Base-by-base conservation (phyloP, 2,797 vertebrate species). In the Furcifer pardalis region DNA sequence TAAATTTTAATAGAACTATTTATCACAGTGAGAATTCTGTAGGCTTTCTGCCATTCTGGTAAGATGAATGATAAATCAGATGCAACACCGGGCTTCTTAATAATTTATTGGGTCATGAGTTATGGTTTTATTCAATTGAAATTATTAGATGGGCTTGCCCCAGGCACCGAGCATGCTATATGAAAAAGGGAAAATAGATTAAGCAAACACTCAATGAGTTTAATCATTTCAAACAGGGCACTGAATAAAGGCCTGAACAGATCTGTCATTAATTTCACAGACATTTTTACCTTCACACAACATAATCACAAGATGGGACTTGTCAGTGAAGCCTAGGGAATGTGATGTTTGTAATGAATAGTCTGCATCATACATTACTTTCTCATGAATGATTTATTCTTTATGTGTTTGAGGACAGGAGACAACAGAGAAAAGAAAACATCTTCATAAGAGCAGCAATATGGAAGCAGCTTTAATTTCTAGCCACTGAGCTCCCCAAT, bases 41-140 rank as follows among this genome's bases (percentile, higher is more conserved):
- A 90, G 89, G 71, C 83, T 94, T 94, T 92, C 87, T 94, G 91
- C 87, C 93, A 94, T 86, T 90, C 23, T 87, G 84, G 88, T 89
- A 87, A 92, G 92, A 94, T 94, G 92, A 94, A 95, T 94, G 94
- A 96, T 94, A 91, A 94, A 93, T 94, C 90, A 91, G 88, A 95
- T 92, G 84, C 81, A 92, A 91, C 13, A 4, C 78, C 86, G 85
- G 74, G 79, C 84, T 94, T 89, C 87, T 96, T 96, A 96, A 96
- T 94, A 95, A 96, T 96, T 97, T 96, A 94, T 95, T 96, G 90
- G 95, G 92, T 96, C 95, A 93, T 96, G 95, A 96, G 94, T 96
- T 96, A 96, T 95, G 93, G 93, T 95, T 95, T 95, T 94, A 92
- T 94, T 94, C 94, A 94, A 95, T 92, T 95, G 94, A 94, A 96